Evolutionary conservation across 2,888 invertebrate species (phyloP), one percentile per base, ranked within the genome.

Genomic region (Diadromus collaris): DNA sequence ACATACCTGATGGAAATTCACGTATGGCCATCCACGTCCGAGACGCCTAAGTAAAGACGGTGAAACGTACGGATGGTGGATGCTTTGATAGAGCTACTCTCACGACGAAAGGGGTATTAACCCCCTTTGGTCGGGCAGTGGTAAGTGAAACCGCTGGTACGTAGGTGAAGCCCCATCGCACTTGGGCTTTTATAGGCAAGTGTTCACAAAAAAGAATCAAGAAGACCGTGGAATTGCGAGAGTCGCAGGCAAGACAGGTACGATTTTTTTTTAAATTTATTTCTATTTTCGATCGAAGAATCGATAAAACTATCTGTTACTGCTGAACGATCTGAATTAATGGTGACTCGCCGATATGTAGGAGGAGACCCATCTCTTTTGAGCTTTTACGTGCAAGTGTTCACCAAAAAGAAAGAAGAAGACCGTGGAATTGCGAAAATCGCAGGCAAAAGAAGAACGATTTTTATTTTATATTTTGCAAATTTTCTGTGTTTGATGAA

Each of bases 1-100:
- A 7, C 56, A 29, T 16, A 29, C 70, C 19, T n/a, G 9, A 21
- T 29, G 9, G 34, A 21, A 60, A 60, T 60, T 34, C 60, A 34
- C 70, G 32, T 44, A 60, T 34, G 60, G 32, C 24, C 9, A 58
- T 24, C 46, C 32, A 60, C 46, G 44, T 34, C 21, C 19, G 46
- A 34, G 46, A 60, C 16, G 46, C 60, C 27, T 60, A 48, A 70
- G 70, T 70, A 58, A 70, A 60, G 70, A 60, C 70, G 48, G 34
- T 32, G n/a, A 44, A 69, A 44, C 41, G 38, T 56, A 41, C 21
- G 68, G 41, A 56, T 68, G 10, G 58, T 44, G 69, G 21, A 16
- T 13, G 54, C 60, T 60, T 38, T 60, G 60, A 60, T 60, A n/a
- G 60, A 60, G 24, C 19, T 60, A 34, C 60, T 60, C 34, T 60